These are phyloP conservation scores for Macroramphosus scolopax DNA, from an alignment of 2,797 vertebrate genomes.

Conservation along the genomic window DNA sequence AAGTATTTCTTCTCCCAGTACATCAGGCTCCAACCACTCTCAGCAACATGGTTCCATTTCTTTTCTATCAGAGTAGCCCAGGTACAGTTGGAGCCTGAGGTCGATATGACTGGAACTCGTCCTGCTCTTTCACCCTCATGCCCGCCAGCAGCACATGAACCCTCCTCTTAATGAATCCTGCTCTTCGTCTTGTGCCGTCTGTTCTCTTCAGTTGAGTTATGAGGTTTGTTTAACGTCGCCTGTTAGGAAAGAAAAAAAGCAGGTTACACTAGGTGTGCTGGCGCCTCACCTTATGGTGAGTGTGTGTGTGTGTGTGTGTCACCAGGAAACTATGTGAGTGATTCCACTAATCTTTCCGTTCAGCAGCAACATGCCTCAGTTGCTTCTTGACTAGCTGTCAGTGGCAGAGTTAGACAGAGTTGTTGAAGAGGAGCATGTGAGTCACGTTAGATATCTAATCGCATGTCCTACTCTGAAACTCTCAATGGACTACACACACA, in stretches of 20 bases:
- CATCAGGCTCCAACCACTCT: background rate
- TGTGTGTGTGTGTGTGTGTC: constrained; percentile 20
- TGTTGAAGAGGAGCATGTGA: constrained; percentile 17
- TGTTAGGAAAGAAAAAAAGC: no score
- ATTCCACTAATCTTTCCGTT: constrained; percentile 24
- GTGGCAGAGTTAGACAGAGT: no score
- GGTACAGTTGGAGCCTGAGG: constrained; percentile 10
- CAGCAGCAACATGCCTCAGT: no score
- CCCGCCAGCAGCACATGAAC: background rate
- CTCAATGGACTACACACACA: no score
- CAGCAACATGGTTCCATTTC: background rate
- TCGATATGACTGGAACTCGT: background rate
- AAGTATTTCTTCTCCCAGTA: background rate
- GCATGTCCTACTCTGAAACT: no score
- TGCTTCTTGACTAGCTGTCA: no score
- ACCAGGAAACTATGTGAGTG: constrained; percentile 52
- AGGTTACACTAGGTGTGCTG: constrained; percentile 21
- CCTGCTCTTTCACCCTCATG: background rate
- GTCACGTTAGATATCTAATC: no score
- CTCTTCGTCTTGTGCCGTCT: no score
- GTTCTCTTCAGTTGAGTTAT: background rate
- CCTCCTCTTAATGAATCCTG: background rate
- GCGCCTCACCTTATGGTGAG: constrained; percentile 12
- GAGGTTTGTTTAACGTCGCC: no score
- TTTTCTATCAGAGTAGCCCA: background rate